Base-by-base conservation (phyloP, 2,888 invertebrate genomes). In the Heliconius hortense region DNA sequence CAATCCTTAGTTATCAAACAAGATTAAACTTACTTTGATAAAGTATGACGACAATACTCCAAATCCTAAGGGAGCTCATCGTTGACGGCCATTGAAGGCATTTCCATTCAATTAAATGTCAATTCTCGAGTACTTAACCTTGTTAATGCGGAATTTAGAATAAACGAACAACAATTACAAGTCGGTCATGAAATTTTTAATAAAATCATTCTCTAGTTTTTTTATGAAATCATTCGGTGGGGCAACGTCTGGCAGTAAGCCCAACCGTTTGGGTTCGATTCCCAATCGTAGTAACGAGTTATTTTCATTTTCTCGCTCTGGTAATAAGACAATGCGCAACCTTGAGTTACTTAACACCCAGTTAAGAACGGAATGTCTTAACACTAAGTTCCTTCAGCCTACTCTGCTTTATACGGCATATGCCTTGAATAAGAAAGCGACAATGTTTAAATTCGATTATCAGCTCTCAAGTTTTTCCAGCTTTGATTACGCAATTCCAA, bases 11-110 rank as follows among this genome's bases (percentile, higher is more conserved):
- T 69, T 74, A 71, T 26, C 48, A 53, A 73, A 71, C 59, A 72
- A 60, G 15, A 73, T 71, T 53, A 43, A 66, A 89, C 91, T 91
- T 81, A 92, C 93, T 89, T 82, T 93, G 93, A 79, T 85, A 88
- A 8, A 85, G 82, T 81, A 93, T 90, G 21, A 83, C 78, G 2
- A 86, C 70, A 78, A 90, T 79, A 72, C 87, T 90, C 88, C 89
- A 91, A 81, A 86, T 80, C 76, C 84, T 82, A 28, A 91, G 83
- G n/a, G 88, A 84, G 79, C 83, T 84, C 91, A 91, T 92, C 82
- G 79, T 59, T 75, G 75, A 79, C 75, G 72, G 62, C 72, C 84
- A 82, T 81, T 80, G 67, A 73, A 74, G 63, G 69, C 59, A 73
- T 78, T 75, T 78, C 75, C 75, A 79, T 75, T 76, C 71, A 79